Conservation (phyloP, 2,113 vertebrate species). For the Plecotus auritus region DNA sequence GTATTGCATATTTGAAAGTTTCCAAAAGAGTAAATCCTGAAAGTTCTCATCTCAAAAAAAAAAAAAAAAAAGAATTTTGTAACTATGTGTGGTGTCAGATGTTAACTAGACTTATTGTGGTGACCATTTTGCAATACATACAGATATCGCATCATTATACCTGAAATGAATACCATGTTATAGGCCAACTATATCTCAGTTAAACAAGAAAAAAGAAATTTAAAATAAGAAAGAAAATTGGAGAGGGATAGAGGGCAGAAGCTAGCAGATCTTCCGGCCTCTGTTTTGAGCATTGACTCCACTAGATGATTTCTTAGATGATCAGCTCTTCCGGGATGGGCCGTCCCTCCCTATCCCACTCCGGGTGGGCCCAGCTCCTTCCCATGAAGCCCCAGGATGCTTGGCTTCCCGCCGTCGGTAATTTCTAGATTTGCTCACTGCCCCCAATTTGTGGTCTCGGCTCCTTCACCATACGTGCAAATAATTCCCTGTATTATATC, state of each 20-base stretch:
- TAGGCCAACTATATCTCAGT: neutral
- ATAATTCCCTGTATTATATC: neutral
- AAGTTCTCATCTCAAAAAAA: too few species aligned
- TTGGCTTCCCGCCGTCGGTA: neutral
- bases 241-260: neutral
- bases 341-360: neutral
- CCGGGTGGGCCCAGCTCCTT: fast-evolving
- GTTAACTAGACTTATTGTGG: neutral
- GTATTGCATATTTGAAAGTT: neutral
- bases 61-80: neutral
- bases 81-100: too few species aligned
- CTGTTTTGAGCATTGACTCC: neutral
- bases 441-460: neutral
- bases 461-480: neutral
- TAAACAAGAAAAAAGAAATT: neutral
- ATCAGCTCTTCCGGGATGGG: neutral
- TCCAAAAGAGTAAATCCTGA: neutral
- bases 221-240: neutral
- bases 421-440: neutral
- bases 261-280: fast-evolving
- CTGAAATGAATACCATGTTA: neutral
- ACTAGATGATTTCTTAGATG: neutral
- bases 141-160: neutral
- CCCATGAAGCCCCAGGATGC: neutral
- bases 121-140: neutral